Evolutionary conservation across 2,113 vertebrate species (phyloP), one percentile per base, ranked within the genome.

Genomic region (Oxyura jamaicensis): DNA sequence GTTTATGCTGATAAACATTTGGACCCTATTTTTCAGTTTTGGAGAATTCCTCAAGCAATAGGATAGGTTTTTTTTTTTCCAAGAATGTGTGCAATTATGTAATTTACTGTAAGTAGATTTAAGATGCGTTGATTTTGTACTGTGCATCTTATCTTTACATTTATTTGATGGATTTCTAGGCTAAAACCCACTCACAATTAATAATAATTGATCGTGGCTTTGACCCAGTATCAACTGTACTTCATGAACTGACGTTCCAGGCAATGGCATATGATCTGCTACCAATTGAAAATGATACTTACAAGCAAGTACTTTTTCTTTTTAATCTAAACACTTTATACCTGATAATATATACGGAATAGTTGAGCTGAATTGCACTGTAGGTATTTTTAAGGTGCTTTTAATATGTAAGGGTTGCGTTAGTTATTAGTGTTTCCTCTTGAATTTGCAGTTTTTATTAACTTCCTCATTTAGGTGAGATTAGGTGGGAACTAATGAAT

Each of bases 211-310:
- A 99, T 88, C 98, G 99, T 97, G 98, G 98, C 42, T 99, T 99
- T 98, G 99, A 99, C 97, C 98, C 99, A 4, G 98, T 99, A 69
- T 99, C 98, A 58, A 99, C 99, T 88, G 98, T 99, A 68, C 98
- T 99, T 44, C 99, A 99, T 75, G 99, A 99, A 95, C 98, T 99
- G 88, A 99, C 99, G 86, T 99, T 99, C 97, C 99, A 99, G 97
- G 99, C 99, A 96, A 99, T 99, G 99, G 98, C 98, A 20, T 99
- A 99, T 62, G 99, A 99, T 96, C 98, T 99, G n/a, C 97, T 99
- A n/a, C 97, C 98, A 29, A 99, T 99, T 97, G 97, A 99, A 96
- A 98, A 98, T 59, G 98, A 99, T 96, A 98, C 96, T 89, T 99
- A 99, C 98, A 99, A 98, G 99, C 98, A 98, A 98, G 98, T 97